Base-by-base conservation (phyloP, 1,140 invertebrate species). In the Euschistus heros region DNA sequence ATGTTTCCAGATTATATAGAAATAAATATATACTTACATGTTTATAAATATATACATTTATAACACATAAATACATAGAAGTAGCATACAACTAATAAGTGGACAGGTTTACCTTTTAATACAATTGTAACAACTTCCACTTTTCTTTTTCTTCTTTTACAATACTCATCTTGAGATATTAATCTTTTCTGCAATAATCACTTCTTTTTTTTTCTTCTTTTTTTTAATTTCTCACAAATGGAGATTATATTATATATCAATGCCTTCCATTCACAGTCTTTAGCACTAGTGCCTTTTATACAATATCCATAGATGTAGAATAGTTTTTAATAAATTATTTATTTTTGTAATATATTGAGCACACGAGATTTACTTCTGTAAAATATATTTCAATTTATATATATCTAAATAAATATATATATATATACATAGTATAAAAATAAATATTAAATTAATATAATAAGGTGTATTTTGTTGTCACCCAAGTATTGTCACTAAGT, bases 281-380 rank as follows among this genome's bases (percentile, higher is more conserved):
- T 54, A 54, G 63, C 63, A 65, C 63, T 59, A 27, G 63, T 65
- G 63, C 63, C 63, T 65, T 65, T 44, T 47, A 24, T 37, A 44
- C n/a, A 33, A 57, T 27, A 27, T 57, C 30, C 18, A 46, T 65
- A 30, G 27, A 37, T 20, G 17, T 64, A 64, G 26, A 26, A 27
- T 27, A 59, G 50, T 37, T 65, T 20, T 65, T 65, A 57, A 27
- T 65, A 65, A 42, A 65, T 65, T 55, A 65, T 65, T 65, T 65
- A 65, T 65, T 65, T 65, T 65, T 65, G 52, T 65, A 65, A 55
- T 54, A 55, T 65, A 65, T 50, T 47, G 44, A 65, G 63, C 63
- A 65, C 63, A 30, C 62, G 30, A 57, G 47, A 47, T 65, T 65
- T 65, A 63, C 44, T 63, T 47, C 44, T 63, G 62, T 63, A 63